Conservation (phyloP, 2,888 invertebrate genomes). For the Cephonodes hylas region DNA sequence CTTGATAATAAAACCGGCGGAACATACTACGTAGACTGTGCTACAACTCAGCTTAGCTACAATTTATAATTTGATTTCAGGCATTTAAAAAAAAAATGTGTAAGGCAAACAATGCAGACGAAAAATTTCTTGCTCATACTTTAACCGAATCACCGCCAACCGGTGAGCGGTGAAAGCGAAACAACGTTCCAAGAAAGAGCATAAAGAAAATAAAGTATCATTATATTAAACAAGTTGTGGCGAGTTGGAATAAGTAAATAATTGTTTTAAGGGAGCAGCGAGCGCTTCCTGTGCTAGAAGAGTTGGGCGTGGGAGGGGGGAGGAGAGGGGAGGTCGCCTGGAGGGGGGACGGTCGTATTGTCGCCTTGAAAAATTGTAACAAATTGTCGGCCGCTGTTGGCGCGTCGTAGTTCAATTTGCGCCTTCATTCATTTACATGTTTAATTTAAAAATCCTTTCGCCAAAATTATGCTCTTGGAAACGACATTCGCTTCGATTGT, state of each 20-base stretch:
- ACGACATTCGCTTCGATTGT: neutral
- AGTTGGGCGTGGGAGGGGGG: neutral
- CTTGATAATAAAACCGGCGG: no score
- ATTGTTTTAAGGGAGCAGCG: neutral
- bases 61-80: no score
- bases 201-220: neutral
- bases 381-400: neutral
- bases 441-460: neutral
- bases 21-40: no score
- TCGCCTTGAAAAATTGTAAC: neutral
- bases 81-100: no score
- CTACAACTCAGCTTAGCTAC: no score
- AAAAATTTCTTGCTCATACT: no score
- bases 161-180: neutral
- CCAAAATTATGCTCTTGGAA: neutral
- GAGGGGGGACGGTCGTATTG: neutral
- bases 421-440: neutral
- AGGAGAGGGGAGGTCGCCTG: neutral
- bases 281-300: no score
- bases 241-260: neutral
- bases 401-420: neutral
- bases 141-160: no score
- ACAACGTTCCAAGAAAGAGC: no score
- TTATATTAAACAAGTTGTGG: neutral
- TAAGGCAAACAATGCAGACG: no score